Percentiles rank a stretch among this genome's conserved stretches.
Conservation (phyloP, 2,888 invertebrate genomes). For the Xanthorhoe spadicearia region DNA sequence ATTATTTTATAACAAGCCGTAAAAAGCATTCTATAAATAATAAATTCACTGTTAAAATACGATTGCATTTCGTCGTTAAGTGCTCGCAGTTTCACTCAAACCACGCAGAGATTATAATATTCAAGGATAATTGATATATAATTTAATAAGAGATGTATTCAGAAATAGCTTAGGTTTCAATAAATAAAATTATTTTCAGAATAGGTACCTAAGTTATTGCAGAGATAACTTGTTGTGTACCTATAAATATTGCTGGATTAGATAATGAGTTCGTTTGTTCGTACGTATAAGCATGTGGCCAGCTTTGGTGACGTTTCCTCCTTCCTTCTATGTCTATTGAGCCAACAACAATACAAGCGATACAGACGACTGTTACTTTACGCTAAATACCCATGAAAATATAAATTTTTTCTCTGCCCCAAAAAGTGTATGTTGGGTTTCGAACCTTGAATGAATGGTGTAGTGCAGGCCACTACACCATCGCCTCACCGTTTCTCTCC, state of each 20-base stretch:
- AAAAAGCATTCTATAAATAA: constrained; percentile 18
- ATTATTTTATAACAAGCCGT: constrained; percentile 14
- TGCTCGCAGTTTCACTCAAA: neutral
- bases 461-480: neutral
- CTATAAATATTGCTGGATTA: no score
- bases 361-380: no score
- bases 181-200: neutral
- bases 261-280: no score
- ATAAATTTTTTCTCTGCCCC: neutral
- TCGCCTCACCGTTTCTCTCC: constrained; percentile 15
- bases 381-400: neutral
- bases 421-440: neutral
- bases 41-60: constrained; percentile 19
- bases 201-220: neutral
- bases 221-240: neutral
- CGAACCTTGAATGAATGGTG: neutral
- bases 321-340: no score
- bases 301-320: no score
- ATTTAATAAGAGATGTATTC: neutral
- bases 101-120: neutral
- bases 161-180: neutral
- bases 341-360: no score
- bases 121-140: neutral
- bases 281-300: no score
- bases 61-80: constrained; percentile 14